Conservation (phyloP, 2,113 vertebrate genomes). For the Strix uralensis region DNA sequence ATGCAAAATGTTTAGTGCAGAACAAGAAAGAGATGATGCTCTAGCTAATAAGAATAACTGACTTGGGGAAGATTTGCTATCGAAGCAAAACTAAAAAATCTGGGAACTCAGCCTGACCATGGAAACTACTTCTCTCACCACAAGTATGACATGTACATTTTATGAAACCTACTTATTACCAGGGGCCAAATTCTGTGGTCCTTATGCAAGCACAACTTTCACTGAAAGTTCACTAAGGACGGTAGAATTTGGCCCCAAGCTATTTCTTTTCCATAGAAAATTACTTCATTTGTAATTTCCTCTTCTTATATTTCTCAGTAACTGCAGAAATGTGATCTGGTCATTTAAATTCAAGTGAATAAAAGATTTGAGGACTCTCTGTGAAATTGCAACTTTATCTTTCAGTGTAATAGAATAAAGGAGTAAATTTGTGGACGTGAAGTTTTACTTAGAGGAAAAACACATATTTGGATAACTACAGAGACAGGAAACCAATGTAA, state of each 20-base stretch:
- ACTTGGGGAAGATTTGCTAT: constrained; percentile 61
- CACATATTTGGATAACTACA: not conserved
- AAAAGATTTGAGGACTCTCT: constrained; percentile 11
- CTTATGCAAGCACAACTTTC: constrained; percentile 53
- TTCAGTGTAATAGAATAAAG: not conserved
- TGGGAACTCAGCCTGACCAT: constrained; percentile 68
- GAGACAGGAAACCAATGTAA: constrained; percentile 5
- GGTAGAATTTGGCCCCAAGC: not conserved
- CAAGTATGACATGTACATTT: constrained; percentile 72
- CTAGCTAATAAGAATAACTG: constrained; percentile 42
- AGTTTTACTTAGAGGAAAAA: not conserved
- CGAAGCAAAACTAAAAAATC: constrained; percentile 68
- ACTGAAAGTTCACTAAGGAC: constrained; percentile 46
- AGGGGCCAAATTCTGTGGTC: constrained; percentile 51
- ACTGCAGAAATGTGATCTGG: constrained; percentile 59
- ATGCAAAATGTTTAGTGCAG: not conserved
- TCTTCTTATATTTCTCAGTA: constrained; percentile 64
- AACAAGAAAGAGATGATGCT: not conserved
- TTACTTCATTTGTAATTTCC: constrained; percentile 68
- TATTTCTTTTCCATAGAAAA: constrained; percentile 55
- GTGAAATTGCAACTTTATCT: constrained; percentile 37
- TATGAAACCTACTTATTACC: constrained; percentile 58
- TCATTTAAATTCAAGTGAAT: constrained; percentile 1
- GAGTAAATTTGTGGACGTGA: constrained; percentile 38
- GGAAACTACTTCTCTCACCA: constrained; percentile 76